Evolutionary conservation across 1,140 invertebrate species (phyloP), one percentile per base, ranked within the genome.

Genomic region (Mercenaria mercenaria): DNA sequence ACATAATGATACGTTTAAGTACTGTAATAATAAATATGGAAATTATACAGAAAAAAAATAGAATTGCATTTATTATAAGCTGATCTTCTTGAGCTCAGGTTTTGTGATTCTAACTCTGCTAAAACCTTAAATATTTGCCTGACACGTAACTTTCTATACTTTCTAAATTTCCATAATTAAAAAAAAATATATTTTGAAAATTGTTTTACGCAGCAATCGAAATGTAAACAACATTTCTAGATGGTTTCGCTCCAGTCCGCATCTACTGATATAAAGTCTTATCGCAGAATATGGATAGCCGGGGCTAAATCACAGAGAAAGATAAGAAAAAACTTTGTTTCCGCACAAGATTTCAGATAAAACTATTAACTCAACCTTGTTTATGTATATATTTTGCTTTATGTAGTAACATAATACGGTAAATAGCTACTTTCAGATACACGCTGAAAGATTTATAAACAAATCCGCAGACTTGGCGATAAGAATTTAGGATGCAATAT

Each of bases 311-410:
- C 76, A 79, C 50, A 79, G 29, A 34, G 29, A 23, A 29, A 59
- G 76, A 79, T 79, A 79, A 79, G 76, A 79, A 50, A 52, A 79
- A 79, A 79, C 76, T 79, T 79, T 52, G 76, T 79, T 52, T 79
- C 47, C 47, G 26, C 47, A 79, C 47, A 79, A 50, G 20, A n/a
- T 52, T 50, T 11, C 29, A 32, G 76, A 79, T 79, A 56, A 79
- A 52, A 37, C 76, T 79, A 79, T 79, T 79, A 79, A 79, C 76
- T 52, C 15, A 79, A 32, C 0, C 47, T 82, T 64, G 80, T 82
- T 82, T 82, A 82, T 82, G 80, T 64, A 29, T 23, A 43, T 67
- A 82, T 82, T 82, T 67, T 82, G 41, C 61, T 82, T 82, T 64
- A 82, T 82, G 61, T 26, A 39, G 80, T 64, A 82, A 82, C 52